Conservation (phyloP, 2,113 vertebrate species). For the Herpetotheres cachinnans region DNA sequence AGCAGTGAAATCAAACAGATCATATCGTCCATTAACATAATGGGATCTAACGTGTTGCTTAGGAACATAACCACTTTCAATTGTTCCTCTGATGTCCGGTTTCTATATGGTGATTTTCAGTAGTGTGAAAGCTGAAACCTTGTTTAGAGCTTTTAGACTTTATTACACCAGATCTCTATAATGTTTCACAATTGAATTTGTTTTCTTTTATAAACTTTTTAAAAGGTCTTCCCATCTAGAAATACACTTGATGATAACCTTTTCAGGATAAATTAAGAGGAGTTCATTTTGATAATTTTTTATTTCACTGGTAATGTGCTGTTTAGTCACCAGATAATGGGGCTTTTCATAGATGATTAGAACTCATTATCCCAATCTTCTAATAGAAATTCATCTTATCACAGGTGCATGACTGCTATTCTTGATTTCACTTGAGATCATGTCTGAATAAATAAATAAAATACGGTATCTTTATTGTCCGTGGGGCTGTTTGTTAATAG, state of each 20-base stretch:
- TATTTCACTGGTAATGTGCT: slow-evolving; percentile 43
- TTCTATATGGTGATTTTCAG: neutral
- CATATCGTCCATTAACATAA: neutral
- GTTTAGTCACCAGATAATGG: slow-evolving; percentile 60
- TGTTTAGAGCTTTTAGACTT: neutral
- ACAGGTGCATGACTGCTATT: slow-evolving; percentile 33
- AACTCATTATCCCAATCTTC: slow-evolving; percentile 40
- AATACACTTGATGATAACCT: neutral
- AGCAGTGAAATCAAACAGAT: neutral
- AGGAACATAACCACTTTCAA: neutral
- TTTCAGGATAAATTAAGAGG: slow-evolving; percentile 34
- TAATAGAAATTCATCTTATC: slow-evolving; percentile 34
- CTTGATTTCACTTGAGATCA: slow-evolving; percentile 35
- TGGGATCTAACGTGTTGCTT: neutral
- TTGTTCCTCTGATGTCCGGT: neutral
- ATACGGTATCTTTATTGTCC: neutral
- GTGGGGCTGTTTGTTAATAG: neutral
- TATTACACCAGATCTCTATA: neutral
- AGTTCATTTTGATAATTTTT: slow-evolving; percentile 33
- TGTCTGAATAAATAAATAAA: slow-evolving; percentile 21
- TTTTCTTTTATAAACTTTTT: neutral
- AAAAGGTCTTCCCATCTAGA: slow-evolving; percentile 5
- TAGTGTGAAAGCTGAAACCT: neutral
- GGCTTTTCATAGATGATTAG: slow-evolving; percentile 26
- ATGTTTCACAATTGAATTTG: neutral